A percentile compares a stretch with the other conserved stretches of the same genome.
Conservation (phyloP, 2,797 vertebrate species). For the Molossus molossus region DNA sequence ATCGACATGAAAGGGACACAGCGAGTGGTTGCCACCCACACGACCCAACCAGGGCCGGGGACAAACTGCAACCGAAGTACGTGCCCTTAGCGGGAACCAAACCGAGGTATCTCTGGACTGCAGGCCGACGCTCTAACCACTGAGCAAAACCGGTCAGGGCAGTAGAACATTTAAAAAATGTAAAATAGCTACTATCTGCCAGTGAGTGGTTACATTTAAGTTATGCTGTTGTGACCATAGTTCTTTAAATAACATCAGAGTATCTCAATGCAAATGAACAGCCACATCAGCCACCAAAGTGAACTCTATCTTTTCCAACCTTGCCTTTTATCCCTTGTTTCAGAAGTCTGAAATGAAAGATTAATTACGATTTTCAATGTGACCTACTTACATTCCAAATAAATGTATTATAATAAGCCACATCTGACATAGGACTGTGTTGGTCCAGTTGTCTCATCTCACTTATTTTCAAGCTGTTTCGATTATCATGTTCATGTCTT, state of each 20-base stretch:
- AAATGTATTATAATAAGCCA: slow-evolving; percentile 32
- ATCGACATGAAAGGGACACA: too few species aligned
- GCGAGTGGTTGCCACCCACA: too few species aligned
- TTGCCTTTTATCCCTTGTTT: not conserved
- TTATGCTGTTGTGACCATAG: not conserved
- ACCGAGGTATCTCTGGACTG: too few species aligned
- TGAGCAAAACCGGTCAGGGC: too few species aligned
- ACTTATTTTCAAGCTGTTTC: slow-evolving; percentile 15
- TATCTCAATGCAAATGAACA: not conserved
- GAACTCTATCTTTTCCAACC: not conserved
- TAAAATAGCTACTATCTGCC: not conserved
- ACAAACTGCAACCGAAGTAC: too few species aligned
- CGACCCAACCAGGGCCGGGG: too few species aligned
- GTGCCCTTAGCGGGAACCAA: too few species aligned
- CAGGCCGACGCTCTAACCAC: too few species aligned
- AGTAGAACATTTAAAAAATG: not conserved
- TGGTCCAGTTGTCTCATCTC: not conserved
- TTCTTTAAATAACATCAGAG: not conserved
- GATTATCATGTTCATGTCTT: not conserved
- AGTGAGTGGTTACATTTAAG: not conserved
- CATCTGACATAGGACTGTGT: not conserved
- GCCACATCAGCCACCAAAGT: not conserved
- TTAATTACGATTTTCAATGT: slow-evolving; percentile 24
- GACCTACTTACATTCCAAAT: slow-evolving; percentile 27
- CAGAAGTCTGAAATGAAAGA: slow-evolving; percentile 43